Conservation (phyloP, 2,888 invertebrate genomes). For the Cenopis cana region DNA sequence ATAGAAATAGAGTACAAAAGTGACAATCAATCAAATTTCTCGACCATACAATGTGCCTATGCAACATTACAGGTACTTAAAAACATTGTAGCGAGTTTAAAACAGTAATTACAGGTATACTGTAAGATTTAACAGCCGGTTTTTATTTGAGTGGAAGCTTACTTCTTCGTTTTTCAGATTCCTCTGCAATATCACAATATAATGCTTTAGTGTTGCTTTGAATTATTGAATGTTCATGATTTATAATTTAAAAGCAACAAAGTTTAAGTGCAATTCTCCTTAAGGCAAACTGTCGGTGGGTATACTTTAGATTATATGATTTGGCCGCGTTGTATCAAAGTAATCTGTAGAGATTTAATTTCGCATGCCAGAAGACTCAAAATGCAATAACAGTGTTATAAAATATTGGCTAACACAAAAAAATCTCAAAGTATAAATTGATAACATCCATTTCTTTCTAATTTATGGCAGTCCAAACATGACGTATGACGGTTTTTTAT, state of each 20-base stretch:
- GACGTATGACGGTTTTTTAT: background rate
- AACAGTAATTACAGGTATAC: background rate
- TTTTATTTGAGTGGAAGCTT: background rate
- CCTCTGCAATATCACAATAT: background rate
- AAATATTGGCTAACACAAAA: no score
- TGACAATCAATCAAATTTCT: no score
- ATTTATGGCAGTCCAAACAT: background rate
- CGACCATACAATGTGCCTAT: background rate
- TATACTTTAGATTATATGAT: no score
- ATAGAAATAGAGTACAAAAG: no score
- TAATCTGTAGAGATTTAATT: no score
- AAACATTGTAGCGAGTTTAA: background rate
- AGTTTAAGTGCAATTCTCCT: background rate
- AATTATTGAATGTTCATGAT: no score
- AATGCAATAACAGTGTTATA: no score
- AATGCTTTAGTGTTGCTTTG: background rate
- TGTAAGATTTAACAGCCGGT: background rate
- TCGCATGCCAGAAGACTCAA: no score
- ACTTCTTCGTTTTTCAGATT: background rate
- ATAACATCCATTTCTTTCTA: background rate
- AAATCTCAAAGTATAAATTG: background rate
- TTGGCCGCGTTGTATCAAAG: no score
- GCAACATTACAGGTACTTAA: background rate
- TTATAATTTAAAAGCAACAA: background rate
- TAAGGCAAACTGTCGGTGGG: background rate